A percentile compares a stretch with the other conserved stretches of the same genome.
Evolutionary conservation across 2,888 invertebrate species (phyloP).

Genomic region (Andrena hattorfiana): DNA sequence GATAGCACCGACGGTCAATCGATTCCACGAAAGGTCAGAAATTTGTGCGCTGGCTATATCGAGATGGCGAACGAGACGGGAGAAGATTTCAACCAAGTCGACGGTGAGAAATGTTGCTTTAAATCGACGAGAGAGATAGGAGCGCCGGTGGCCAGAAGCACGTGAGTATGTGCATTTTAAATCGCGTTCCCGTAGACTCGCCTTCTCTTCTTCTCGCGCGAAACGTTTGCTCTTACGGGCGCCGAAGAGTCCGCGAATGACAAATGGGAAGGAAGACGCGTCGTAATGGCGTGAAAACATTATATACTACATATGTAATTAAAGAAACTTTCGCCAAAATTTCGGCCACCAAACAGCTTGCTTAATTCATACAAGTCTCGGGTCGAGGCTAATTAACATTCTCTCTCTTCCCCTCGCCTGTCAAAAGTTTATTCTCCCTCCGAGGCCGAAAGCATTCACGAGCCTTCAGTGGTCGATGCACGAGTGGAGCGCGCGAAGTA

Average conservation of each 20-base stretch:
- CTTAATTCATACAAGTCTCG: background rate
- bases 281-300: no score
- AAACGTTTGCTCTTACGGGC: background rate
- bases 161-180: background rate
- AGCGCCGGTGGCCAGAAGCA: background rate
- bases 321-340: slow-evolving; percentile 12
- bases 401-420: background rate
- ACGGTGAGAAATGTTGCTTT: background rate
- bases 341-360: background rate
- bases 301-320: no score
- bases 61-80: background rate
- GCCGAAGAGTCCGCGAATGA: no score
- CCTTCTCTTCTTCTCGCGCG: background rate
- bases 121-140: background rate
- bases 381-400: background rate
- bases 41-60: background rate
- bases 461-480: background rate
- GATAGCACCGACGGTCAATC: background rate
- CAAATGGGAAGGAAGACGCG: no score
- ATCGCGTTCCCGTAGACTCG: background rate
- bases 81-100: background rate
- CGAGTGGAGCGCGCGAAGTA: no score
- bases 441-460: background rate
- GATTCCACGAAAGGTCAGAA: slow-evolving; percentile 23
- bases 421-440: background rate